Evolutionary conservation across 2,113 vertebrate genomes (phyloP), one percentile per base, ranked within the genome.

Genomic region (Rhabdornis inornatus): DNA sequence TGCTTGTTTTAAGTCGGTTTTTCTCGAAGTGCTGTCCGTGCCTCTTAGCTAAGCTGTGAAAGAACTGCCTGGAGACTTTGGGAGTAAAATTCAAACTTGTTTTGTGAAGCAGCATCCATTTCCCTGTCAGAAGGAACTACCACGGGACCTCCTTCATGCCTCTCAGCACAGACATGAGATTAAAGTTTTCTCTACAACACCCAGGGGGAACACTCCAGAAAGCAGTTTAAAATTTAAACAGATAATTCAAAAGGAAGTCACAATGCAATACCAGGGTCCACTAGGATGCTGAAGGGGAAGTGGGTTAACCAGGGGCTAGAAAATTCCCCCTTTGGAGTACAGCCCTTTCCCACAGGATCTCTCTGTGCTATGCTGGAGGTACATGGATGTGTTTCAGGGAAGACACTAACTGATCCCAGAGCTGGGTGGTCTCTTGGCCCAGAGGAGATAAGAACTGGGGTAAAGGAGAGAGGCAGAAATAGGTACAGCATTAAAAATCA

Each of bases 31-130:
- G 30, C 28, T 78, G 47, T 31, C 44, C 0, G 0, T 89, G 86
- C n/a, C 72, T 44, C 30, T 60, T 66, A 89, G 72, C 52, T 83
- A 83, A 83, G 72, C 87, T 87, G 76, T 1, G 2, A 79, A 91
- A 56, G n/a, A 94, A 61, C 74, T 79, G 91, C 81, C 92, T 85
- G 23, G 94, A 95, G 93, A 90, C 70, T 76, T 76, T 70, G 93
- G 68, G 90, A 93, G 59, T 74, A 77, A 90, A 96, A 95, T 76
- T 77, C 85, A 80, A 88, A 90, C 87, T 93, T 69, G 28, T 84
- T 96, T 84, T 96, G 93, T 90, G 91, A 95, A 87, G 40, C 57
- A 79, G 87, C 78, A 96, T 94, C 82, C 87, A 93, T 95, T 96
- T 96, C 42, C 63, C n/a, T 90, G 90, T 74, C 94, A 95, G 80